A percentile compares a stretch with the other conserved stretches of the same genome.
phyloP scores from a whole-genome alignment of 2,797 vertebrate genomes.

The Alfaro cultratus region DNA sequence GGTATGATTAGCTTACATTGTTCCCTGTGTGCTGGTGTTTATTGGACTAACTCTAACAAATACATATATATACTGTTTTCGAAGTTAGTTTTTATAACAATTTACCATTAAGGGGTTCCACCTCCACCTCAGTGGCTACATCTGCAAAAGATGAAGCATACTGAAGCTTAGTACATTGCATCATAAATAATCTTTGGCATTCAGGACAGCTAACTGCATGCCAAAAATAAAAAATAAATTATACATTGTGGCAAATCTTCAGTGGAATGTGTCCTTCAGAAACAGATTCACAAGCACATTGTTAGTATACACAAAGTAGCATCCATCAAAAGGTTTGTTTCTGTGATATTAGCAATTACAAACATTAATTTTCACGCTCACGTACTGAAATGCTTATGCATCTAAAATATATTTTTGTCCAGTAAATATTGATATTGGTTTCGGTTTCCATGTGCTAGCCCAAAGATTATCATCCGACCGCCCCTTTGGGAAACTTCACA shows the following conservation, averaged over 20 bases:
- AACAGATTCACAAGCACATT: background rate
- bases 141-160: conserved; percentile 64
- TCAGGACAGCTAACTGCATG: conserved; percentile 6
- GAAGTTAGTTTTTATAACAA: conserved; percentile 11
- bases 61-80: background rate
- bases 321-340: background rate
- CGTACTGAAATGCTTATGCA: too few species aligned
- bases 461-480: background rate
- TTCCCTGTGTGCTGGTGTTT: background rate
- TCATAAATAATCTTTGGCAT: background rate
- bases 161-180: background rate
- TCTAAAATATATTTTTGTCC: background rate
- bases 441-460: background rate
- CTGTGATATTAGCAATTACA: background rate
- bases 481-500: background rate
- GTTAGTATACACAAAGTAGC: background rate
- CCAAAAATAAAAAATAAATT: conserved; percentile 5
- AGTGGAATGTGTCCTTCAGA: conserved; percentile 5
- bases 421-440: background rate
- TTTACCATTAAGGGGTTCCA: conserved; percentile 81
- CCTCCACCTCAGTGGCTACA: conserved; percentile 72
- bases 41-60: background rate
- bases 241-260: background rate
- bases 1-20: too few species aligned
- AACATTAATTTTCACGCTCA: background rate